A percentile compares a stretch with the other conserved stretches of the same genome.
These are phyloP conservation scores for Squalus acanthias DNA, from an alignment of 2,797 vertebrate genomes.

Conservation along the genomic window DNA sequence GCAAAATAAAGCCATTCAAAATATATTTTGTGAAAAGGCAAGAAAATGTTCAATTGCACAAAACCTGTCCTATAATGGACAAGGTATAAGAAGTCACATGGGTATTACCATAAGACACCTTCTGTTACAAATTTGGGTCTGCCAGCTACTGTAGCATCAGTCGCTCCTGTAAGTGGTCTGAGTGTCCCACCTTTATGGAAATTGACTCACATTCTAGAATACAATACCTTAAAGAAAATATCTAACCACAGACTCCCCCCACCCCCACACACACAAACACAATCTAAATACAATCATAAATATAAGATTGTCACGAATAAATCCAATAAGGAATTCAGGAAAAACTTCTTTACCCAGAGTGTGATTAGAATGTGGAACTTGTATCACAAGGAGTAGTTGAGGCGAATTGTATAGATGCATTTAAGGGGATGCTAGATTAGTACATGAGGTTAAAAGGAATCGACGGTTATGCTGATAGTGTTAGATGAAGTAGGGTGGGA, in stretches of 20 bases:
- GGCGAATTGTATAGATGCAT: too few relatives aligned
- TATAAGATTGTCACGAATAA: too few relatives aligned
- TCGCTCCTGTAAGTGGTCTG: neutral
- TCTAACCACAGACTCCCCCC: neutral
- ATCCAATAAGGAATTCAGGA: too few relatives aligned
- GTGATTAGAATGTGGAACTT: too few relatives aligned
- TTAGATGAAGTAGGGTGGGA: too few relatives aligned
- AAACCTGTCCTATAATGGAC: neutral
- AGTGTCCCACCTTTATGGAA: neutral
- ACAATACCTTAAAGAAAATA: neutral
- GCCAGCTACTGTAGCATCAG: neutral
- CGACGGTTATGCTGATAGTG: too few relatives aligned
- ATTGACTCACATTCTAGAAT: neutral
- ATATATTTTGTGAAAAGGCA: neutral
- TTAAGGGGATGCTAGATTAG: too few relatives aligned
- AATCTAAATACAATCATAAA: neutral
- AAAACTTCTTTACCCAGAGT: too few relatives aligned
- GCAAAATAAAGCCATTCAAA: neutral
- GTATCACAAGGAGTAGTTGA: too few relatives aligned
- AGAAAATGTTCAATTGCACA: neutral
- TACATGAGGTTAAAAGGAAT: too few relatives aligned
- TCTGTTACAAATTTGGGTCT: neutral
- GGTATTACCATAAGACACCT: neutral
- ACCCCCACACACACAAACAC: neutral
- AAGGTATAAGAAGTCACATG: neutral